These are phyloP conservation scores for Chirona hameri DNA, from an alignment of 2,888 invertebrate genomes.

Conservation along the genomic window DNA sequence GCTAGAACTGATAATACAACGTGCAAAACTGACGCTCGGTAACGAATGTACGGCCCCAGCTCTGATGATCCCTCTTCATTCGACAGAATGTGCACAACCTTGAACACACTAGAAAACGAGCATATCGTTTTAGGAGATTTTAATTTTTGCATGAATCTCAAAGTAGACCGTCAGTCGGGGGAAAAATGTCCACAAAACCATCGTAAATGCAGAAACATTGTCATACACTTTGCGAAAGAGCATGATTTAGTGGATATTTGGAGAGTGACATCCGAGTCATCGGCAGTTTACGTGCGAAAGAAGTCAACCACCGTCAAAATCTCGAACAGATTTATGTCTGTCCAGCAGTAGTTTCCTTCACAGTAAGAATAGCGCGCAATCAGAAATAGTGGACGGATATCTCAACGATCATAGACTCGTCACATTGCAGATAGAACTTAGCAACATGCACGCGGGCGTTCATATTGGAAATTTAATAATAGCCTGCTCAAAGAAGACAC, in stretches of 20 bases:
- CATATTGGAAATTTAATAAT: neutral
- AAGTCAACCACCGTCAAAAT: neutral
- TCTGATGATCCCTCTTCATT: too few species aligned
- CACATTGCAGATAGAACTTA: neutral
- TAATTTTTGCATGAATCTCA: neutral
- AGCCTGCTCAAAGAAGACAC: neutral
- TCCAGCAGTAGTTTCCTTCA: neutral
- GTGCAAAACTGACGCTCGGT: too few species aligned
- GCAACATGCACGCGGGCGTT: neutral
- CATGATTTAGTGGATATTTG: neutral
- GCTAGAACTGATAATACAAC: too few species aligned
- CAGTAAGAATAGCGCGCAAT: neutral
- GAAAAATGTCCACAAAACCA: neutral
- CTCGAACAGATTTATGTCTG: neutral
- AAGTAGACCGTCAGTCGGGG: neutral
- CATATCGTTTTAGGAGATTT: too few species aligned
- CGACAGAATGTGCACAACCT: too few species aligned
- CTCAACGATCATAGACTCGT: neutral
- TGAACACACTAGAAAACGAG: too few species aligned
- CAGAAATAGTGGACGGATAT: neutral
- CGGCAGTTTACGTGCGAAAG: neutral
- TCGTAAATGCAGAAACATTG: neutral
- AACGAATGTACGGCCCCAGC: too few species aligned
- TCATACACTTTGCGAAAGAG: neutral
- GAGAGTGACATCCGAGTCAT: neutral